Conservation (phyloP, 2,888 invertebrate genomes). For the Trisateles emortualis region DNA sequence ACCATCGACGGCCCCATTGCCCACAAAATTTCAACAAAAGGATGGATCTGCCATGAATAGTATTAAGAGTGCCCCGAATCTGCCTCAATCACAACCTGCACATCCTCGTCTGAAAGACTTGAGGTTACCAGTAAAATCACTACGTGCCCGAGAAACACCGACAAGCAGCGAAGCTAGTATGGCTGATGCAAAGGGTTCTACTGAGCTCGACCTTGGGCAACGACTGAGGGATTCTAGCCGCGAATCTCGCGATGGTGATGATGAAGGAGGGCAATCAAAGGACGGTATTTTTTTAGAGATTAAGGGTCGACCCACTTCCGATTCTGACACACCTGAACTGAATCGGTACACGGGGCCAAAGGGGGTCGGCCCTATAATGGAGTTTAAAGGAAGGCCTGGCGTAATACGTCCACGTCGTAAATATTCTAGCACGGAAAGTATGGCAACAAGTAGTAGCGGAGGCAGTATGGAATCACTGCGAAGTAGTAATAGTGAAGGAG, state of each 20-base stretch:
- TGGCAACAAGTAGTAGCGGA: slow-evolving; percentile 95
- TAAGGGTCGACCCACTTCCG: slow-evolving; percentile 89
- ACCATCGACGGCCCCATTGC: slow-evolving; percentile 94
- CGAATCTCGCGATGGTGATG: slow-evolving; percentile 89
- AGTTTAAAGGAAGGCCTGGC: slow-evolving; percentile 88
- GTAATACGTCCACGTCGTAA: slow-evolving; percentile 85
- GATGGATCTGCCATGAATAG: slow-evolving; percentile 91
- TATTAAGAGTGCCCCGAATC: slow-evolving; percentile 93
- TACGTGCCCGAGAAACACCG: slow-evolving; percentile 88
- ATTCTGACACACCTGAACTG: slow-evolving; percentile 85
- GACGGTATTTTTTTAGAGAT: slow-evolving; percentile 91
- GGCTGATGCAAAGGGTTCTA: slow-evolving; percentile 87
- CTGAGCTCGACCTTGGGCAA: slow-evolving; percentile 83
- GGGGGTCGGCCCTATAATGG: slow-evolving; percentile 87
- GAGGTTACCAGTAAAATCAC: slow-evolving; percentile 90
- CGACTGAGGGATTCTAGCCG: slow-evolving; percentile 82
- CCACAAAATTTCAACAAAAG: slow-evolving; percentile 92
- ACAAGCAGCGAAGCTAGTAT: slow-evolving; percentile 89
- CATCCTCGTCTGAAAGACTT: slow-evolving; percentile 91
- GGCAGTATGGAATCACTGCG: slow-evolving; percentile 95
- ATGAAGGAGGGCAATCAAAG: slow-evolving; percentile 90
- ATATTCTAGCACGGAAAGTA: slow-evolving; percentile 94
- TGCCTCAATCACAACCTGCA: slow-evolving; percentile 89
- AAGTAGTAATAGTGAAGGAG: slow-evolving; percentile 95
- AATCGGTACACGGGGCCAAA: slow-evolving; percentile 86